Evolutionary conservation across 2,888 invertebrate species (phyloP), one percentile per base, ranked within the genome.

Genomic region (Cinara cedri): DNA sequence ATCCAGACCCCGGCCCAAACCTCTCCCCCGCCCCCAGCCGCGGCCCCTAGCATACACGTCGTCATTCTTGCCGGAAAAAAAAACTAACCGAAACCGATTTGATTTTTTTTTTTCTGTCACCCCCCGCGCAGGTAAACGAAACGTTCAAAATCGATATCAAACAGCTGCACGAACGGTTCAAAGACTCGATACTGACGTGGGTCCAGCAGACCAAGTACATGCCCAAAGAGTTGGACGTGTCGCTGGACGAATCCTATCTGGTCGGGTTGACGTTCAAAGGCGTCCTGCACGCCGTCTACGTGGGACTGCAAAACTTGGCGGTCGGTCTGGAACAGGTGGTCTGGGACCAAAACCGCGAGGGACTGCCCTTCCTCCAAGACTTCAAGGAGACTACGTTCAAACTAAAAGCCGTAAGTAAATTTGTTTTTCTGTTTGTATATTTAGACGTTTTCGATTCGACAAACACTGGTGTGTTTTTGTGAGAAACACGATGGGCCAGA

Each of bases 251-350:
- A 16, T 51, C 70, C 11, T 70, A 78, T 46, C 21, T 78, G 78
- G 21, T 3, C 16, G 26, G 19, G 1, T 42, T 78, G 49, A 78
- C 68, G 89, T 85, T 89, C 81, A 87, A 88, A 76, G 85, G 85
- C 24, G 85, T 87, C 16, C 86, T 92, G 83, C 87, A 90, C 75
- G 86, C 89, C 81, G 88, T 90, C 84, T 92, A 91, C 86, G 51
- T 63, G 4, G 89, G 89, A 82, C 86, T 93, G 85, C 92, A 93
- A 86, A 89, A 89, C 87, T 88, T 90, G 82, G 91, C 92, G 1
- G 91, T 92, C 11, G 91, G 90, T 44, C 84, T 93, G 81, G 89
- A 92, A 84, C 90, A 90, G 83, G 88, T 92, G 72, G 87, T 88
- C 46, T 86, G 87, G 86, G 90, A 91, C 83, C 88, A 89, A 82